Conservation (phyloP, 1,140 invertebrate species). For the Eupeodes corollae region DNA sequence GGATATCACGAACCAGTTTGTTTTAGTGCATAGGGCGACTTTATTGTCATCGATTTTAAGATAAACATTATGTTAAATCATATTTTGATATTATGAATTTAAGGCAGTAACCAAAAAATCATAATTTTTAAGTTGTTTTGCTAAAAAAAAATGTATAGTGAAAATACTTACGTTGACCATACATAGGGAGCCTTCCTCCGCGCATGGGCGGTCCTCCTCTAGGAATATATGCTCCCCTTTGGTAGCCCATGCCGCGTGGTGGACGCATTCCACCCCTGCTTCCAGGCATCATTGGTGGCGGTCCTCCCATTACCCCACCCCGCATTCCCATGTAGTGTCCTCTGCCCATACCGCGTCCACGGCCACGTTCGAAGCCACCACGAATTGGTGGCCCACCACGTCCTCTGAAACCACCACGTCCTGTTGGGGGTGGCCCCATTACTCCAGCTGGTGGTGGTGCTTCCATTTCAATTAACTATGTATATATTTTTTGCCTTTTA, state of each 20-base stretch:
- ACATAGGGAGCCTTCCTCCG: constrained; percentile 28
- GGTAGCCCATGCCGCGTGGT: constrained; percentile 10
- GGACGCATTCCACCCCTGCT: constrained; percentile 30
- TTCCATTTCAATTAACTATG: too few relatives aligned
- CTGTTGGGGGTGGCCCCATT: too few relatives aligned
- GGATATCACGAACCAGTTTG: too few relatives aligned
- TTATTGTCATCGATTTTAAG: too few relatives aligned
- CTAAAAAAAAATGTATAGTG: not conserved
- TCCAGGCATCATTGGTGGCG: constrained; percentile 6
- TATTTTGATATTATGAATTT: constrained; percentile 4
- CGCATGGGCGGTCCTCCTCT: constrained; percentile 25
- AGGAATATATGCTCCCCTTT: constrained; percentile 15
- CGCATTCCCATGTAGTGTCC: constrained; percentile 32
- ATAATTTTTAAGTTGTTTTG: not conserved
- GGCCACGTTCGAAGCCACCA: constrained; percentile 29
- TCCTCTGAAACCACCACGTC: constrained; percentile 25
- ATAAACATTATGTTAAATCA: too few relatives aligned
- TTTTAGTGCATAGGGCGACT: too few relatives aligned
- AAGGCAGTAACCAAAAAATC: not conserved
- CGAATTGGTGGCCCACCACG: constrained; percentile 30
- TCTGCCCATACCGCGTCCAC: constrained; percentile 29
- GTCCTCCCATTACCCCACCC: constrained; percentile 7
- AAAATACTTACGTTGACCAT: constrained; percentile 27
- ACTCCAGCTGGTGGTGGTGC: too few relatives aligned
- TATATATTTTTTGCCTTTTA: too few relatives aligned